These are phyloP conservation scores for Ennomos quercinarius DNA, from an alignment of 2,888 invertebrate species.

Conservation along the genomic window DNA sequence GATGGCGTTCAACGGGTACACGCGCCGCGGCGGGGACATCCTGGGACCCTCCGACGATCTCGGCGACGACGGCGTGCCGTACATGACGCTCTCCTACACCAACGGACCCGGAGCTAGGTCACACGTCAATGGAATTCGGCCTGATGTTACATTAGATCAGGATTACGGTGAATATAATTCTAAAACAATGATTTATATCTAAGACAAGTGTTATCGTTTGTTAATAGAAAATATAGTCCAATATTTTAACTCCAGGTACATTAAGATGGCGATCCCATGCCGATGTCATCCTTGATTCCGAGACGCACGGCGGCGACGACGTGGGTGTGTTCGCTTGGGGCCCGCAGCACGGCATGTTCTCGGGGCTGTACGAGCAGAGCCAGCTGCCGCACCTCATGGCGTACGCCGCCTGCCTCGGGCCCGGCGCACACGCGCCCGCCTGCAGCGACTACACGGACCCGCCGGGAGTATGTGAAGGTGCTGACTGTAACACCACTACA, in stretches of 20 bases:
- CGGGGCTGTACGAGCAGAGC: conserved; percentile 91
- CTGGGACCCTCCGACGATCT: conserved; percentile 69
- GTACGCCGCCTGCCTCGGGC: conserved; percentile 89
- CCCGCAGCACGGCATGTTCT: conserved; percentile 90
- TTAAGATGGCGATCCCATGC: conserved; percentile 61
- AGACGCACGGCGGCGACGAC: conserved; percentile 92
- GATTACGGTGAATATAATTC: conserved; percentile 52
- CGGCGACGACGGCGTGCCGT: conserved; percentile 80
- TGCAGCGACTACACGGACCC: conserved; percentile 48
- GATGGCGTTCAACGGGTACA: conserved; percentile 89
- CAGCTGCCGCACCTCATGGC: conserved; percentile 91
- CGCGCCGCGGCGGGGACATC: conserved; percentile 78
- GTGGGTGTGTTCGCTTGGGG: conserved; percentile 90
- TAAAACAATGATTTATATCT: too few relatives aligned
- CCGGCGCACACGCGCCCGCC: conserved; percentile 61
- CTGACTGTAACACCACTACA: too few relatives aligned
- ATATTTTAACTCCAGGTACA: conserved; percentile 35
- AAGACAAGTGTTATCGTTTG: too few relatives aligned
- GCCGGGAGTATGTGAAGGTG: too few relatives aligned
- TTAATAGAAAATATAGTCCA: too few relatives aligned
- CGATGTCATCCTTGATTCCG: conserved; percentile 83
- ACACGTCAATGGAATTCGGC: conserved; percentile 62
- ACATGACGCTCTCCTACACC: conserved; percentile 87
- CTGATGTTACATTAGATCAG: conserved; percentile 74
- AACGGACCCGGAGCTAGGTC: conserved; percentile 86